Evolutionary conservation across 2,113 vertebrate species (phyloP), one percentile per base, ranked within the genome.

Genomic region (Rhinoderma darwinii): DNA sequence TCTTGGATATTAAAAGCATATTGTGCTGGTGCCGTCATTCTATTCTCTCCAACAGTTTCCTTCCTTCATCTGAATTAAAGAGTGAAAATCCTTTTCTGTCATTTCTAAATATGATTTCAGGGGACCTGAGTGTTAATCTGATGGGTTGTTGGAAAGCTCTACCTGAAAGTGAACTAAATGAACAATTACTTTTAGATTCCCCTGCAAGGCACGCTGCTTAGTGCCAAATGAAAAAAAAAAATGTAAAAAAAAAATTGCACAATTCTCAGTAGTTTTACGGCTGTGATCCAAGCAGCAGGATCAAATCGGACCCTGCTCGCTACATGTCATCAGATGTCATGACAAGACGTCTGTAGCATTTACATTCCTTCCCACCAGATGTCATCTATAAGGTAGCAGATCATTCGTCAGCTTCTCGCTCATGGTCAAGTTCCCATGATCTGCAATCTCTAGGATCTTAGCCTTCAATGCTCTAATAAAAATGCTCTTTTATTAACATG

Each of bases 401-500:
- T 39, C 50, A 37, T 84, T 22, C 68, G 43, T 84, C 82, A 74
- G 68, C 10, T 54, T 56, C 66, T 83, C 20, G 17, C 30, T 30
- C 43, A 39, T 54, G 44, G 66, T 70, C 47, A 73, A 41, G 66
- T 84, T 84, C 83, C 50, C 83, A 75, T 75, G 83, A 30, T 75
- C 83, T 37, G 2, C 47, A 41, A 84, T 84, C 43, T 83, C 20
- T n/a, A 47, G n/a, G 41, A 83, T 83, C 44, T 70, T 20, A 83
- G 61, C 18, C 43, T 44, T 1, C 17, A 32, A 54, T 59, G 6
- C 37, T n/a, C 14, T 81, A n/a, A 75, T 50, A 50, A 30, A n/a
- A 35, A 82, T 30, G 37, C 7, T 73, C 30, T 73, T 27, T 72
- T 56, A 39, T 44, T 50, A 47, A 39, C 32, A 22, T 18, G 1